Evolutionary conservation across 2,888 invertebrate species (phyloP), one percentile per base, ranked within the genome.

Genomic region (Eristalis tenax): DNA sequence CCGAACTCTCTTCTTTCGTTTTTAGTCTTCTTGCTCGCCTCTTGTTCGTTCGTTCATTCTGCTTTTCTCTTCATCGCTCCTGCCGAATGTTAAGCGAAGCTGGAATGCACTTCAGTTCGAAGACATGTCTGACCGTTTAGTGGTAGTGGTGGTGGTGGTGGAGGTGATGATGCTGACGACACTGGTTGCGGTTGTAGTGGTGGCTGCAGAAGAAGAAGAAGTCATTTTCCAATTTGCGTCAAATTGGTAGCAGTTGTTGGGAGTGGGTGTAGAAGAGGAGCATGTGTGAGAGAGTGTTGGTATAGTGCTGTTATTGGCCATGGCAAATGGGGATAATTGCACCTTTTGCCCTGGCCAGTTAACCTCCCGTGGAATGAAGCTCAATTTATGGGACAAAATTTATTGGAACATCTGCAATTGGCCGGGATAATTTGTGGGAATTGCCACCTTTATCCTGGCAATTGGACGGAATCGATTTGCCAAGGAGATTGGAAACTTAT

Each of bases 371-470:
- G 66, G 73, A 87, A 70, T 63, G 74, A 64, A 83, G 87, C 87
- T 80, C 83, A 80, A 87, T 87, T 87, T 87, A 87, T 87, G 87
- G 79, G 83, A 87, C 87, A 87, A 87, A 87, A 87, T 87, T 87
- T 87, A 87, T 87, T 87, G 87, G 87, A 87, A 87, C 87, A 87
- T 87, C 87, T 87, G 87, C 87, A 87, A 87, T 87, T 87, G 87
- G 87, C 64, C 76, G 76, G 68, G 87, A 87, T 87, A 87, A 87
- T 87, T 87, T 87, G 87, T 87, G 83, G 76, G 87, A 83, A 87
- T 81, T 87, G 87, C 83, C 87, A 87, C 87, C 76, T 87, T 87
- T 83, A 83, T 87, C 87, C 83, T 69, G 87, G 76, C 74, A 87
- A 83, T 71, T 87, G 83, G 79, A 79, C 79, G 87, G 79, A 87